phyloP scores from a whole-genome alignment of 1,140 invertebrate species.

The Andricus grossulariae region DNA sequence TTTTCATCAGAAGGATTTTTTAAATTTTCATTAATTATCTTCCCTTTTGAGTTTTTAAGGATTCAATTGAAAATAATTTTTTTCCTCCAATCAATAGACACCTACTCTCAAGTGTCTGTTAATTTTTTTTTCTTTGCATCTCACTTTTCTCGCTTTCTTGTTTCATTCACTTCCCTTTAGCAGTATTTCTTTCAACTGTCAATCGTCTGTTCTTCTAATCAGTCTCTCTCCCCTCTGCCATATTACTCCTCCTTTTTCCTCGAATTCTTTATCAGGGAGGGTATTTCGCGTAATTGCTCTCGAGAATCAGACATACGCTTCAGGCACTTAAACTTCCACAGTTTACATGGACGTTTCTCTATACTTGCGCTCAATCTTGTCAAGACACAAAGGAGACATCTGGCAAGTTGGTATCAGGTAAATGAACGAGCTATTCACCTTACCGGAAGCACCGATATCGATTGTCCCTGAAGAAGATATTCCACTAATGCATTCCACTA shows the following conservation, averaged over 20 bases:
- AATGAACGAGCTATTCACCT: not conserved
- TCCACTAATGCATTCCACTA: too few relatives aligned
- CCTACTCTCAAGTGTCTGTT: too few relatives aligned
- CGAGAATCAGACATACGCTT: slow-evolving; percentile 20
- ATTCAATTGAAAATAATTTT: too few relatives aligned
- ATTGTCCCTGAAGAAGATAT: not conserved
- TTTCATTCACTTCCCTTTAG: too few relatives aligned
- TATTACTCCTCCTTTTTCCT: not conserved
- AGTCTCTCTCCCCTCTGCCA: not conserved
- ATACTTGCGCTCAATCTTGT: not conserved
- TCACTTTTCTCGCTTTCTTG: too few relatives aligned
- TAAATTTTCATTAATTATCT: too few relatives aligned
- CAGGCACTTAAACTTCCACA: not conserved
- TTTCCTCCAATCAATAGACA: too few relatives aligned
- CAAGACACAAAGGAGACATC: not conserved
- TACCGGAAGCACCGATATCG: not conserved
- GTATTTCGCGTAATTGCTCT: slow-evolving; percentile 31
- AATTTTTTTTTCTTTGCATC: too few relatives aligned
- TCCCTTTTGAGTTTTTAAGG: too few relatives aligned
- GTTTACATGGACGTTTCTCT: not conserved
- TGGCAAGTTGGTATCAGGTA: not conserved
- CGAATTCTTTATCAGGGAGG: not conserved
- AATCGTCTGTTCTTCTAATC: too few relatives aligned
- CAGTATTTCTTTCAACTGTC: too few relatives aligned
- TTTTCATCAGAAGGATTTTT: too few relatives aligned